phyloP scores from a whole-genome alignment of 2,888 invertebrate species.

The Pogonocherus hispidulus region DNA sequence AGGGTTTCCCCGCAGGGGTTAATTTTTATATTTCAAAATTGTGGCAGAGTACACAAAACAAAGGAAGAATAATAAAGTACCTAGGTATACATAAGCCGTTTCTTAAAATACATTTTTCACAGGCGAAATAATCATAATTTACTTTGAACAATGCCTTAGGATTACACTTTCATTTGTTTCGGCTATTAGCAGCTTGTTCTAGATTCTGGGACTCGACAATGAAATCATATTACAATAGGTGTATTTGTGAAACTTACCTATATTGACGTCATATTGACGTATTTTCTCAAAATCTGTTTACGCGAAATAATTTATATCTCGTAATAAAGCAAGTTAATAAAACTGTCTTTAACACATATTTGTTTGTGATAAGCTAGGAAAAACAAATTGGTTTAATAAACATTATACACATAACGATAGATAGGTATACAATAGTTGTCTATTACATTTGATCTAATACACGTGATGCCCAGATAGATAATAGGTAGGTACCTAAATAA shows the following conservation, averaged over 20 bases:
- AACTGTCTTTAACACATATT: neutral
- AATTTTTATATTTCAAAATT: no score
- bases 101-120: no score
- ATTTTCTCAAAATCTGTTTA: neutral
- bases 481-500: neutral
- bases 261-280: constrained; percentile 27
- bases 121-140: no score
- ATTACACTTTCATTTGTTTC: neutral
- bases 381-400: neutral
- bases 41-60: no score
- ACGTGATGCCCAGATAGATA: no score
- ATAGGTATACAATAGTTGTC: neutral
- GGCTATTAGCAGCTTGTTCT: no score
- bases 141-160: neutral
- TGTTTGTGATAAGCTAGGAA: neutral
- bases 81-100: no score
- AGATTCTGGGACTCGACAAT: constrained; percentile 3
- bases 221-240: constrained; percentile 9
- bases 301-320: constrained; percentile 5
- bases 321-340: constrained; percentile 14
- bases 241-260: constrained; percentile 5
- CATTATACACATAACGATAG: neutral
- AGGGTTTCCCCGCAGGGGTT: no score
- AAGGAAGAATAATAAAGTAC: no score
- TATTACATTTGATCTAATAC: neutral